Evolutionary conservation across 2,797 vertebrate genomes (phyloP).

Genomic region (Gephyroberyx darwinii): DNA sequence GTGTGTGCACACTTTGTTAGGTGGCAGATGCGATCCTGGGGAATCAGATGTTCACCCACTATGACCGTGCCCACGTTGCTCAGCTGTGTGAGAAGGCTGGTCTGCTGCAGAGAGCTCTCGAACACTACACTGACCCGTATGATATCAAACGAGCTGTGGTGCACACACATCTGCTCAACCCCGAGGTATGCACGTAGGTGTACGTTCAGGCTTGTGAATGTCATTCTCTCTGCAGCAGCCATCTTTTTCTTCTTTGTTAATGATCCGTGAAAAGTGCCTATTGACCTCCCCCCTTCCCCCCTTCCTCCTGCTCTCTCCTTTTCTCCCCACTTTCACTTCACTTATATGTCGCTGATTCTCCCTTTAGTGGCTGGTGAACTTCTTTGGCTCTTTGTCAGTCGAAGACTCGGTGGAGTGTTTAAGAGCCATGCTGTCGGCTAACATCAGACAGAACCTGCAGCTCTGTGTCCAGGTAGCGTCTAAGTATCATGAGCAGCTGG

Average conservation of each 20-base stretch:
- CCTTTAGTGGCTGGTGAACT: conserved; percentile 91
- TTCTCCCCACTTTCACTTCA: neutral
- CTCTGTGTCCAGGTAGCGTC: conserved; percentile 91
- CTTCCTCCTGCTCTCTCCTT: neutral
- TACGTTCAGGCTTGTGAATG: conserved; percentile 18
- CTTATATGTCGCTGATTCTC: conserved; percentile 1
- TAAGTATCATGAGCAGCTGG: conserved; percentile 93
- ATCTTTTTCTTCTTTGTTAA: neutral
- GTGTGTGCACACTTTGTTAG: conserved; percentile 67
- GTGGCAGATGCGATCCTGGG: conserved; percentile 94
- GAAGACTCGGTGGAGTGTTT: conserved; percentile 93
- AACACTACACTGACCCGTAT: conserved; percentile 91
- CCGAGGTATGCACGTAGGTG: conserved; percentile 82
- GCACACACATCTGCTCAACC: conserved; percentile 91
- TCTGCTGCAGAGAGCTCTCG: conserved; percentile 89
- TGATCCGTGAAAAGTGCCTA: conserved; percentile 17
- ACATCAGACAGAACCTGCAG: conserved; percentile 92
- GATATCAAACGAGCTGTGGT: conserved; percentile 92
- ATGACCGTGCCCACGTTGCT: conserved; percentile 90
- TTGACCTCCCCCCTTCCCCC: neutral
- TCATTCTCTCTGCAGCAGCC: neutral
- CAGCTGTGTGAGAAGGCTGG: conserved; percentile 95
- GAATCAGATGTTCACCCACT: conserved; percentile 96
- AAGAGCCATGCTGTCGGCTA: conserved; percentile 89
- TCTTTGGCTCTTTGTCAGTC: conserved; percentile 91